Percentiles rank a stretch among this genome's conserved stretches.
Conservation (phyloP, 2,888 invertebrate genomes). For the Eupithecia centaureata region DNA sequence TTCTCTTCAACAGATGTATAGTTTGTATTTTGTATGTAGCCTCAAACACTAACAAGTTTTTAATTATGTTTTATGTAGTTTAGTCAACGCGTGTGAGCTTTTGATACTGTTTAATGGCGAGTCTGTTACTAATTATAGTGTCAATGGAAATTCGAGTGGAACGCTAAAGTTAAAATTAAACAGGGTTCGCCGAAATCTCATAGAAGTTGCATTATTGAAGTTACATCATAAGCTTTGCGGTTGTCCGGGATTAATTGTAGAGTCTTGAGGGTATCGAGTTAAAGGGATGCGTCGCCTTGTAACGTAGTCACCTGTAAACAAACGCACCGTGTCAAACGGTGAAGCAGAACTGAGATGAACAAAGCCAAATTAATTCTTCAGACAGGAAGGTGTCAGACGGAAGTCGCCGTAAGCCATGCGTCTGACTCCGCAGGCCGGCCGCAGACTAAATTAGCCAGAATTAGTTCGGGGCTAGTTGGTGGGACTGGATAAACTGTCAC, state of each 20-base stretch:
- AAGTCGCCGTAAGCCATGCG: slow-evolving; percentile 53
- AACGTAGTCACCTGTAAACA: slow-evolving; percentile 38
- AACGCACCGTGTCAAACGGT: slow-evolving; percentile 48
- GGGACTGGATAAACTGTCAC: slow-evolving; percentile 59
- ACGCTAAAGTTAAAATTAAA: slow-evolving; percentile 22
- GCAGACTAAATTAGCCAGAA: slow-evolving; percentile 65
- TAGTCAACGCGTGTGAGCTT: slow-evolving; percentile 57
- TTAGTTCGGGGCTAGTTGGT: slow-evolving; percentile 65
- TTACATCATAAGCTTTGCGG: slow-evolving; percentile 8
- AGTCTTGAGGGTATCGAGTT: slow-evolving; percentile 16
- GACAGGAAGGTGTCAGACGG: slow-evolving; percentile 57
- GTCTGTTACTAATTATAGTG: slow-evolving; percentile 53
- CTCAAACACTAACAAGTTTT: slow-evolving; percentile 69
- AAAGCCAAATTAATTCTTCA: slow-evolving; percentile 64
- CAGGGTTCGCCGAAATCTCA: slow-evolving; percentile 13
- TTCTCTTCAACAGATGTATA: slow-evolving; percentile 60
- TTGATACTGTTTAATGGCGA: slow-evolving; percentile 56
- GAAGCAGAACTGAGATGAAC: slow-evolving; percentile 50
- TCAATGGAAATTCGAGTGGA: slow-evolving; percentile 39
- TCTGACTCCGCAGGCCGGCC: slow-evolving; percentile 44
- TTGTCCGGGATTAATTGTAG: slow-evolving; percentile 13
- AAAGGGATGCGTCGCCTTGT: slow-evolving; percentile 4
- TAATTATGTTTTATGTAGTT: slow-evolving; percentile 68
- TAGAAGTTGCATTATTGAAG: slow-evolving; percentile 19
- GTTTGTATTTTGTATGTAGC: slow-evolving; percentile 64